Evolutionary conservation across 2,113 vertebrate species (phyloP).

Genomic region (Pluvianellus socialis): DNA sequence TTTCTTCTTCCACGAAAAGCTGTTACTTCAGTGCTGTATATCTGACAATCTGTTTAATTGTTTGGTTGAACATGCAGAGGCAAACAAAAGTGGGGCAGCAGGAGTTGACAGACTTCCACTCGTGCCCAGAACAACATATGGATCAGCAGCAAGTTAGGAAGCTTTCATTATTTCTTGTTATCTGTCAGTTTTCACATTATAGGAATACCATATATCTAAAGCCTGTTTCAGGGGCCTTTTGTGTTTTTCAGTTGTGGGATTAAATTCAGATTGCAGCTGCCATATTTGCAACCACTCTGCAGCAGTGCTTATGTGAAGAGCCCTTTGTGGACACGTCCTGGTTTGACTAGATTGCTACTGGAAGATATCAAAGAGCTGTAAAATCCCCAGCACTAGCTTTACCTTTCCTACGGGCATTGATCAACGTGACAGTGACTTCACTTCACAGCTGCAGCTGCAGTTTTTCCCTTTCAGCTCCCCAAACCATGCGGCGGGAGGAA

Average conservation of each 20-base stretch:
- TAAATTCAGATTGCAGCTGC: conserved; percentile 7
- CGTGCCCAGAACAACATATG: neutral
- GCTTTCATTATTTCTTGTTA: conserved; percentile 21
- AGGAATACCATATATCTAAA: neutral
- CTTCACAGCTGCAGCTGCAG: conserved; percentile 21
- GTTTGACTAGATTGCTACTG: conserved; percentile 51
- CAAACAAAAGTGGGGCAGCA: neutral
- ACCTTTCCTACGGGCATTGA: conserved; percentile 51
- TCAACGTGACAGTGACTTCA: conserved; percentile 37
- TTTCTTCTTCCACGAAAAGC: neutral
- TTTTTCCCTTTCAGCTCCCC: conserved; percentile 45
- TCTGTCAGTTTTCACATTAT: conserved; percentile 18
- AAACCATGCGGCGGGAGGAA: conserved; percentile 1
- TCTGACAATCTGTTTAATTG: conserved; percentile 13
- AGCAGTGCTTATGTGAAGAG: neutral
- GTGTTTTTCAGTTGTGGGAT: conserved; percentile 1
- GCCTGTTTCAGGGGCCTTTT: neutral
- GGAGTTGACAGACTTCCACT: neutral
- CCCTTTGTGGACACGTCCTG: conserved; percentile 19
- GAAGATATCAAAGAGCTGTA: conserved; percentile 33
- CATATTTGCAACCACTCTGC: conserved; percentile 33
- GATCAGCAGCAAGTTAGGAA: neutral
- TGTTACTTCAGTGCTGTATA: neutral
- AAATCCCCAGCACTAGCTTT: conserved; percentile 29
- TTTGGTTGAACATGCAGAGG: neutral